Conservation (phyloP, 2,113 vertebrate species). For the Herpetotheres cachinnans region DNA sequence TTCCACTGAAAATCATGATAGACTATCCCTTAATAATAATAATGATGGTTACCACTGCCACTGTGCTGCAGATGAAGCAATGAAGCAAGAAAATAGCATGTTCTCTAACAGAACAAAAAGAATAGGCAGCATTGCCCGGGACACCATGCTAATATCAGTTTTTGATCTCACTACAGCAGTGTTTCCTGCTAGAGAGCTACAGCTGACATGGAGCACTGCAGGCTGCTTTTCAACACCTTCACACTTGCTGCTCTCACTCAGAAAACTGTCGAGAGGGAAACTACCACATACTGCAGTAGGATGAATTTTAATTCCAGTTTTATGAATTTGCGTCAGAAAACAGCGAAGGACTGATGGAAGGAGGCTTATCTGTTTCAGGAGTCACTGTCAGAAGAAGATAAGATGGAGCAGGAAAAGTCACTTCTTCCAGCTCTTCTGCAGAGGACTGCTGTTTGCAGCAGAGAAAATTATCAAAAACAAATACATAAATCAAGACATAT, state of each 20-base stretch:
- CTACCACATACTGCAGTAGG: constrained; percentile 30
- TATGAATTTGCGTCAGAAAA: constrained; percentile 18
- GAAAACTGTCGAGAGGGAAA: constrained; percentile 44
- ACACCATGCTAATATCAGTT: neutral
- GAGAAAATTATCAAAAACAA: neutral
- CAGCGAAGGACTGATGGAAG: neutral
- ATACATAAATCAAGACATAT: neutral
- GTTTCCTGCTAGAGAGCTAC: constrained; percentile 13
- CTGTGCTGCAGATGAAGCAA: constrained; percentile 4
- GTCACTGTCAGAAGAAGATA: neutral
- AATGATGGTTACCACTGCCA: neutral
- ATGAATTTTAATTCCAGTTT: constrained; percentile 44
- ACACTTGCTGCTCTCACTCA: constrained; percentile 52
- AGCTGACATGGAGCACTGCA: constrained; percentile 37
- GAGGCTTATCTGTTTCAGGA: neutral
- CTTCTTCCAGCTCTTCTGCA: neutral
- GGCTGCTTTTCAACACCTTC: constrained; percentile 65
- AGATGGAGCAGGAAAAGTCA: neutral
- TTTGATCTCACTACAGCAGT: constrained; percentile 20
- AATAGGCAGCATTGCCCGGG: neutral
- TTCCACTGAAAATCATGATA: constrained; percentile 10
- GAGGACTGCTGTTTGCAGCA: neutral
- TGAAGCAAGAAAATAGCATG: neutral
- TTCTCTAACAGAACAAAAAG: neutral
- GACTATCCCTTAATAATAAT: constrained; percentile 3